Evolutionary conservation across 1,140 invertebrate species (phyloP), one percentile per base, ranked within the genome.

Genomic region (Conus betulinus): DNA sequence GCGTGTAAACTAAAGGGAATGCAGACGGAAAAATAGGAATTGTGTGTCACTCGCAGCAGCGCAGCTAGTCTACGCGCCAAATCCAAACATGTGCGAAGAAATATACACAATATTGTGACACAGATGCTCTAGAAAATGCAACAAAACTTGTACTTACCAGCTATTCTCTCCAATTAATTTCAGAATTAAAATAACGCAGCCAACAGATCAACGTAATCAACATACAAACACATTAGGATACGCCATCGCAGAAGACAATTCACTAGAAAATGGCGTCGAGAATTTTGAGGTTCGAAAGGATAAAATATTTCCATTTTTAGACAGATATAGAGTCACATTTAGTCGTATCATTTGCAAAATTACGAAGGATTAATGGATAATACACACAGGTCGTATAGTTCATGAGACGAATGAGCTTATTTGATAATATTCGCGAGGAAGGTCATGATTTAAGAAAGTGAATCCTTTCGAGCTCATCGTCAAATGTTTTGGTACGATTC

Each of bases 181-280:
- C 10, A 63, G 82, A 39, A 84, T 63, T 20, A 60, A 20, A 84
- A 25, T 51, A 63, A 15, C 15, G 20, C 25, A 53, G 53, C 27
- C 82, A 63, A 63, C 51, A 84, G 55, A 87, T 55, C 51, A n/a
- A 25, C 74, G 39, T 27, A 53, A 57, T 87, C 25, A 79, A 78
- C 53, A 78, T n/a, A 87, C 71, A 79, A 55, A 78, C 85, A 87
- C 74, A 79, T 55, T 57, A 87, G 52, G n/a, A 71, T 87, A 87
- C 85, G 85, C 85, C 85, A 87, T 87, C 71, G 74, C 52, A 87
- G 71, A 51, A 52, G 23, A 71, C 74, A 53, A 57, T 84, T 63
- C 51, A 67, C 71, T 74, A 81, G 83, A 92, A 92, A 87, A 92
- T 92, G 91, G 91, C 91, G 91, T 91, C 90, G 90, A 89, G 87